Conservation (phyloP, 2,113 vertebrate species). For the Ailuropoda melanoleuca region DNA sequence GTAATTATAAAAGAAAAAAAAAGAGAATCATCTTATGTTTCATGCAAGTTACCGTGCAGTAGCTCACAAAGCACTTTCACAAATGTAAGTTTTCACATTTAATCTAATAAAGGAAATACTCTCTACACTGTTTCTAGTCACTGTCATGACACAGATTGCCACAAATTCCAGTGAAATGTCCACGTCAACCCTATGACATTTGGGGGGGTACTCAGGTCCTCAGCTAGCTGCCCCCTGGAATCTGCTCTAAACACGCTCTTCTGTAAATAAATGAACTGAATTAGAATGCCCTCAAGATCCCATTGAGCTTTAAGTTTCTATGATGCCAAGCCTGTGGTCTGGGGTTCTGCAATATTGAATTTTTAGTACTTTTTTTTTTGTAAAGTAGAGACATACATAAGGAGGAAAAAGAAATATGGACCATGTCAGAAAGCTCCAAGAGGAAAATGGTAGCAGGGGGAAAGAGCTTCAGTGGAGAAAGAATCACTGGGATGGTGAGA, state of each 20-base stretch:
- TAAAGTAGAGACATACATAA: neutral
- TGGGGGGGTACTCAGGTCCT: neutral
- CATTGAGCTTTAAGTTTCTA: neutral
- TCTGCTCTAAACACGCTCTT: neutral
- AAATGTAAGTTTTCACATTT: neutral
- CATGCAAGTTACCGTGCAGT: neutral
- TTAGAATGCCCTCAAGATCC: neutral
- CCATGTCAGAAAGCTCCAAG: neutral
- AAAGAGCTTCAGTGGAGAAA: neutral
- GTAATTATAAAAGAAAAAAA: slow-evolving; percentile 17
- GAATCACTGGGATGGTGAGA: neutral
- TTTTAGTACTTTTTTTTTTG: neutral
- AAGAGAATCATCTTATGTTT: slow-evolving; percentile 3
- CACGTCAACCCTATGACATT: neutral
- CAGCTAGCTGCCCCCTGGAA: neutral
- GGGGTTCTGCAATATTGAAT: neutral
- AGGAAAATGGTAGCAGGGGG: neutral
- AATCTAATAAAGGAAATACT: slow-evolving; percentile 30
- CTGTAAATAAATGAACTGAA: neutral
- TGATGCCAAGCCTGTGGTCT: neutral
- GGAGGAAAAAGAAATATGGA: neutral
- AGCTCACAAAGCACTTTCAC: slow-evolving; percentile 10
- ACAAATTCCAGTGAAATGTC: neutral
- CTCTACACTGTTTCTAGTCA: neutral
- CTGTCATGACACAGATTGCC: neutral